phyloP scores from a whole-genome alignment of 64 coral and sea anemone species.

The Hydrozoanthus tunicans region DNA sequence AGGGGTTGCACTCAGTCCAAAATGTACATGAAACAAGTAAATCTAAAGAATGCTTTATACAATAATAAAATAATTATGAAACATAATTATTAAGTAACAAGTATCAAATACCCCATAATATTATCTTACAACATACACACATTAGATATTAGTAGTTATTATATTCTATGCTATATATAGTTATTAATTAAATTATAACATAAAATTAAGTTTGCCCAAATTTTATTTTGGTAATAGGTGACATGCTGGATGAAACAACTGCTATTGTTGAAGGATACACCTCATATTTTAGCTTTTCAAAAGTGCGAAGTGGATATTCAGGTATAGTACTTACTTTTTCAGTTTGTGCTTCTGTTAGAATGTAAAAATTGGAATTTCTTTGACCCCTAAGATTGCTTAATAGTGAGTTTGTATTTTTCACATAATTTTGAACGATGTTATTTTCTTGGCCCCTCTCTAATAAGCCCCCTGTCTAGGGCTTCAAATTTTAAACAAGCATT shows the following conservation, averaged over 20 bases:
- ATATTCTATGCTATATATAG: too few relatives aligned
- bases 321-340: slow-evolving; percentile 39
- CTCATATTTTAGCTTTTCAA: slow-evolving; percentile 98
- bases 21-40: too few relatives aligned
- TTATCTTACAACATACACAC: not conserved
- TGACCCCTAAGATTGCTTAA: not conserved
- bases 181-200: too few relatives aligned
- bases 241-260: slow-evolving; percentile 96
- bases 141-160: too few relatives aligned
- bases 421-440: too few relatives aligned
- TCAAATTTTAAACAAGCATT: too few relatives aligned
- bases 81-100: not conserved
- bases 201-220: not conserved
- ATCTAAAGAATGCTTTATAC: not conserved
- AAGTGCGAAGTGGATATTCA: slow-evolving; percentile 93
- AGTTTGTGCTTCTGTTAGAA: not conserved
- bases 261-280: slow-evolving; percentile 94
- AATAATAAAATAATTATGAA: not conserved
- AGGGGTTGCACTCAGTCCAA: too few relatives aligned
- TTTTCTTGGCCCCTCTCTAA: too few relatives aligned
- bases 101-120: not conserved
- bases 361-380: not conserved
- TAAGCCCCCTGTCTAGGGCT: too few relatives aligned
- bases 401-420: too few relatives aligned
- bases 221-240: slow-evolving; percentile 47